These are phyloP conservation scores for Macrophya alboannulata DNA, from an alignment of 2,888 invertebrate species.

Conservation along the genomic window DNA sequence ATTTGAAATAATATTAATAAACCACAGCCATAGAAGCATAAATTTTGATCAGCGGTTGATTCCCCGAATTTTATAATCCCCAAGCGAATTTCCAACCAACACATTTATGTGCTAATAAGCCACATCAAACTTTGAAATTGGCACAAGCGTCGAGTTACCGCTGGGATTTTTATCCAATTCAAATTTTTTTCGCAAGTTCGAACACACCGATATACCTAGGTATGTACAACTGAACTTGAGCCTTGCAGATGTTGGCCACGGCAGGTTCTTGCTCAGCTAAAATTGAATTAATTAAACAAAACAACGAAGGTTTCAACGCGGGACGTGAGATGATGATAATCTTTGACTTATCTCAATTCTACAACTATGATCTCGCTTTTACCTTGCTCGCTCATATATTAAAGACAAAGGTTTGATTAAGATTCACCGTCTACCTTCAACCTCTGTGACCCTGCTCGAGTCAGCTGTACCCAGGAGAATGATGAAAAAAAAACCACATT, in stretches of 20 bases:
- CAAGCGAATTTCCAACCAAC: conserved; percentile 17
- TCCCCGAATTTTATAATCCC: conserved; percentile 31
- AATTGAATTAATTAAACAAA: conserved; percentile 30
- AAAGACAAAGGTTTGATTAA: conserved; percentile 8
- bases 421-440: conserved; percentile 9
- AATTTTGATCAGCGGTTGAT: neutral
- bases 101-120: conserved; percentile 43
- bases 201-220: conserved; percentile 5
- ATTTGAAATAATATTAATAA: conserved; percentile 35
- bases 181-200: conserved; percentile 45
- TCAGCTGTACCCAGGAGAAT: neutral
- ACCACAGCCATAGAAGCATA: neutral
- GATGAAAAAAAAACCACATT: neutral
- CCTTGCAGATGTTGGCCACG: neutral
- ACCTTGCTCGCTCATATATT: neutral
- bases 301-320: conserved; percentile 15
- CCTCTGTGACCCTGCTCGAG: neutral
- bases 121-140: conserved; percentile 38
- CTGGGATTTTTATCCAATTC: conserved; percentile 12
- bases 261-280: neutral
- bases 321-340: conserved; percentile 4
- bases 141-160: conserved; percentile 29
- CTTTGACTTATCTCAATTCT: neutral
- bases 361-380: neutral
- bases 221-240: neutral